phyloP scores from a whole-genome alignment of 2,888 invertebrate species.

The Apoda limacodes region DNA sequence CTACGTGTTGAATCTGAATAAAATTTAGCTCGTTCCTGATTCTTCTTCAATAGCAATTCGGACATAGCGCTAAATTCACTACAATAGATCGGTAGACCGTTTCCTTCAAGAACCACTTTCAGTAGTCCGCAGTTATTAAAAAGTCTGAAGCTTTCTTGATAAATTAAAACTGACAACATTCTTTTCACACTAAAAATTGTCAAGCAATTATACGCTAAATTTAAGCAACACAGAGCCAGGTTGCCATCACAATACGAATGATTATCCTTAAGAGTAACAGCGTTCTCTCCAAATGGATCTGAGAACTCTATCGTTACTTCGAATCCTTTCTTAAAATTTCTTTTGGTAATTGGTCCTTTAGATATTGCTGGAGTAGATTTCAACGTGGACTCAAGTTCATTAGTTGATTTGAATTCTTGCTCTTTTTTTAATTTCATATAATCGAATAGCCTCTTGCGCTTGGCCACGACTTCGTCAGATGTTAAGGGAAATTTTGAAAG shows the following conservation, averaged over 20 bases:
- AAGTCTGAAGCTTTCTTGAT: constrained; percentile 26
- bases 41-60: constrained; percentile 21
- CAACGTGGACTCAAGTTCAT: constrained; percentile 11
- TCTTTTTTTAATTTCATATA: constrained; percentile 18
- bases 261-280: constrained; percentile 20
- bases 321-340: constrained; percentile 23
- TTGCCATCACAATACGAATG: constrained; percentile 30
- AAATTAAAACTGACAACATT: constrained; percentile 25
- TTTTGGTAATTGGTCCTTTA: constrained; percentile 16
- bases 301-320: constrained; percentile 27
- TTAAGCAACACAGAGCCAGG: constrained; percentile 33
- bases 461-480: constrained; percentile 26
- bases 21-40: constrained; percentile 6
- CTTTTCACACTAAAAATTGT: constrained; percentile 27
- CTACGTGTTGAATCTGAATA: too few species aligned
- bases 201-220: constrained; percentile 40
- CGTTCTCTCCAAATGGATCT: constrained; percentile 27
- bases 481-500: constrained; percentile 34
- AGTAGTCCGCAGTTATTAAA: constrained; percentile 27
- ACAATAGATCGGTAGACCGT: constrained; percentile 29
- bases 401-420: constrained; percentile 14
- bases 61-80: constrained; percentile 23
- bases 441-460: constrained; percentile 20
- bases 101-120: constrained; percentile 36
- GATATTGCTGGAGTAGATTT: constrained; percentile 16